These are phyloP conservation scores for Pachymerium ferrugineum DNA, from an alignment of 2,888 invertebrate species.

Conservation along the genomic window DNA sequence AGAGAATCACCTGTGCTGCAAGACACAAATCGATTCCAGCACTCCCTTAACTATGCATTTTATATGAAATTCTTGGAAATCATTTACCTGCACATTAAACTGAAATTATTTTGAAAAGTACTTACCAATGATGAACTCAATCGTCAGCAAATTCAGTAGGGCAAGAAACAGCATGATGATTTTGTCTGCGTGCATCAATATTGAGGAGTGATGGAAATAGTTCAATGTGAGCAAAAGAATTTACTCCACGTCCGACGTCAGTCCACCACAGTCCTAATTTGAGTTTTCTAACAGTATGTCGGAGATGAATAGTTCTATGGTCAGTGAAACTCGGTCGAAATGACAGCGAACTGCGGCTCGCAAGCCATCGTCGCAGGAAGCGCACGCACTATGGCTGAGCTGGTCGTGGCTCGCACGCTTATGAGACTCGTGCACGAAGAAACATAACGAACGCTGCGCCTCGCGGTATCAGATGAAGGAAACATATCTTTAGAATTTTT, in stretches of 20 bases:
- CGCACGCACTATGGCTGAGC: constrained; percentile 20
- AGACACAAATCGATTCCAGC: background rate
- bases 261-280: constrained; percentile 4
- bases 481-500: background rate
- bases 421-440: background rate
- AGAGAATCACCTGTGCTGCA: constrained; percentile 13
- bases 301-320: constrained; percentile 7
- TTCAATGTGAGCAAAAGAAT: constrained; percentile 22
- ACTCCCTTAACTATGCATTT: background rate
- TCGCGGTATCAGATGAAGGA: background rate
- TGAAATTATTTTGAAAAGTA: background rate
- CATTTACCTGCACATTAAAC: no score
- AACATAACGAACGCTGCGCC: background rate
- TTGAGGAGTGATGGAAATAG: background rate
- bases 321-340: constrained; percentile 1
- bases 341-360: constrained; percentile 17
- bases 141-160: background rate
- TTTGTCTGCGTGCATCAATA: background rate
- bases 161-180: constrained; percentile 12
- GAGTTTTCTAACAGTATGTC: background rate
- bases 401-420: constrained; percentile 9
- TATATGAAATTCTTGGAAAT: background rate
- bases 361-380: constrained; percentile 23
- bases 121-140: constrained; percentile 15
- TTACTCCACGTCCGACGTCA: constrained; percentile 4